Evolutionary conservation across 1,140 invertebrate species (phyloP).

Genomic region (Uloborus diversus): DNA sequence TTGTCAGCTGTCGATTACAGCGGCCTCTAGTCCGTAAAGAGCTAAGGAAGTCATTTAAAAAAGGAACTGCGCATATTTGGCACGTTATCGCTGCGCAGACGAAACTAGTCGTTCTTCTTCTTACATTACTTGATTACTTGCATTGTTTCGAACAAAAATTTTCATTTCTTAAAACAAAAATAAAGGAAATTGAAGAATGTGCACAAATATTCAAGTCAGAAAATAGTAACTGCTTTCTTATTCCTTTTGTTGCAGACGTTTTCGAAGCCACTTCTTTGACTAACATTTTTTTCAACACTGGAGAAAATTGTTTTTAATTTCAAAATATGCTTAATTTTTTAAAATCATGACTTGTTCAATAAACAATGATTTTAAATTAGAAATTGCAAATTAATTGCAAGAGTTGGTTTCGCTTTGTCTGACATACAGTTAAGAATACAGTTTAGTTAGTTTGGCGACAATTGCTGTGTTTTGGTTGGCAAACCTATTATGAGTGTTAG

Average conservation of each 20-base stretch:
- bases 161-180: not conserved
- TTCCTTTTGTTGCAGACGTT: not conserved
- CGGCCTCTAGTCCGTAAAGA: slow-evolving; percentile 6
- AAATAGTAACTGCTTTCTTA: not conserved
- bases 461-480: not conserved
- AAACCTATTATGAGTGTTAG: slow-evolving; percentile 18
- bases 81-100: slow-evolving; percentile 20
- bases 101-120: not conserved
- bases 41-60: slow-evolving; percentile 14
- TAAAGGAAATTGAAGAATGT: not conserved
- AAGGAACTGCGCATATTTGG: slow-evolving; percentile 8
- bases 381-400: not conserved
- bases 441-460: not conserved
- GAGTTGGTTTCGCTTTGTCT: not conserved
- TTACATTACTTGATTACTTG: not conserved
- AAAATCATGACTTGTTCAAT: not conserved
- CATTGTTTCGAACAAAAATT: not conserved
- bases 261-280: not conserved
- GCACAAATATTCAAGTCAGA: not conserved
- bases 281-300: not conserved
- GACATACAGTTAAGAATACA: not conserved
- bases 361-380: not conserved
- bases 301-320: not conserved
- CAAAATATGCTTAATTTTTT: not conserved
- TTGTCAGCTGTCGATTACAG: slow-evolving; percentile 31